Evolutionary conservation across 2,888 invertebrate species (phyloP).

Genomic region (Xestia c-nigrum): DNA sequence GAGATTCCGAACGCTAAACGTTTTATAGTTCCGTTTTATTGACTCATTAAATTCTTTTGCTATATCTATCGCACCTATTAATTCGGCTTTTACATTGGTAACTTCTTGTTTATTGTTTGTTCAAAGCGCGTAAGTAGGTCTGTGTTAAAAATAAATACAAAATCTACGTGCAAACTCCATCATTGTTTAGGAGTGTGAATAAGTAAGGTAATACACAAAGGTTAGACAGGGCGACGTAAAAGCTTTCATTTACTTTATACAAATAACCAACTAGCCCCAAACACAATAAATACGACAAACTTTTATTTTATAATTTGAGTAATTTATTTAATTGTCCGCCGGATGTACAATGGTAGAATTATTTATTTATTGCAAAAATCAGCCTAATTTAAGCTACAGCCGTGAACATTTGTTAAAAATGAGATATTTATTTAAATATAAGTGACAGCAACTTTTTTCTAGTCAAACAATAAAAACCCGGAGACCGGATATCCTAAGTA

Average conservation of each 20-base stretch:
- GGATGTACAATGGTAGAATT: conserved; percentile 23
- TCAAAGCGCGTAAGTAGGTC: not conserved
- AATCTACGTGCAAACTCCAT: not conserved
- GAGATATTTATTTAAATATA: conserved; percentile 16
- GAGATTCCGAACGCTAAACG: conserved; percentile 18
- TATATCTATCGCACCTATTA: conserved; percentile 13
- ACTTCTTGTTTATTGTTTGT: conserved; percentile 17
- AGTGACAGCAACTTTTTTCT: conserved; percentile 13
- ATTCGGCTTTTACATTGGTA: conserved; percentile 20
- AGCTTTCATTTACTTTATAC: not conserved
- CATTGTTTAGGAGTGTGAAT: not conserved
- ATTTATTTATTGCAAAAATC: conserved; percentile 2
- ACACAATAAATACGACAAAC: not conserved
- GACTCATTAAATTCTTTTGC: conserved; percentile 19
- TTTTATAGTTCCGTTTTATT: conserved; percentile 49
- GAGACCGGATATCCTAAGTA: conserved; percentile 6
- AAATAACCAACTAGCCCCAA: conserved; percentile 1
- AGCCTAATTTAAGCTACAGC: conserved; percentile 8
- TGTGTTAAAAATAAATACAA: not conserved
- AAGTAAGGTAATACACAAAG: not conserved
- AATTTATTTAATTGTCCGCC: conserved; percentile 1
- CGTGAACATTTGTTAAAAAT: not conserved
- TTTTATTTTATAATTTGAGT: not conserved
- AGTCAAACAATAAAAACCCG: conserved; percentile 12
- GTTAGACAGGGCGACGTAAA: not conserved